Evolutionary conservation across 2,797 vertebrate species (phyloP).

Genomic region (Hippoglossus hippoglossus): DNA sequence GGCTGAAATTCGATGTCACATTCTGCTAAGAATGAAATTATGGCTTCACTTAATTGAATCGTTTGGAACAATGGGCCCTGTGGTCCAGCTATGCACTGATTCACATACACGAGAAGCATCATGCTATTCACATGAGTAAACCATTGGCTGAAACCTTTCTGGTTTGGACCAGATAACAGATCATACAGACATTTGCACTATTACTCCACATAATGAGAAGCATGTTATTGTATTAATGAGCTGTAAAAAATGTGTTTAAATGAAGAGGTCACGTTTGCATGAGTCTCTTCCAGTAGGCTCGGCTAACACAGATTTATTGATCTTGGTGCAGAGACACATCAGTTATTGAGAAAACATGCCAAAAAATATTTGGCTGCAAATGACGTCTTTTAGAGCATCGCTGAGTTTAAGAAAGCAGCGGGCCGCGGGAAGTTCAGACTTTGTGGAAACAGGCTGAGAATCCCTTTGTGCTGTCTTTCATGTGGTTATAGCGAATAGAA

Average conservation of each 20-base stretch:
- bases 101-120: constrained; percentile 31
- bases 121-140: constrained; percentile 11
- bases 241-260: constrained; percentile 3
- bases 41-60: constrained; percentile 9
- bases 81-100: constrained; percentile 4
- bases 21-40: constrained; percentile 18
- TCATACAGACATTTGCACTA: constrained; percentile 9
- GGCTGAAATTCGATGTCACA: no score
- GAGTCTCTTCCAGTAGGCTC: constrained; percentile 17
- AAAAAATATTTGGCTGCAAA: constrained; percentile 27
- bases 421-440: constrained; percentile 2
- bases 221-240: neutral
- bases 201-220: constrained; percentile 10
- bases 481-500: constrained; percentile 30
- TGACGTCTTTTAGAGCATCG: neutral
- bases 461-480: neutral
- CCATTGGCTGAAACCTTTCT: constrained; percentile 31
- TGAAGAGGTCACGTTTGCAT: constrained; percentile 9
- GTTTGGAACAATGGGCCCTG: constrained; percentile 11
- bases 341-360: constrained; percentile 42
- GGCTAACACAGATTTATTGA: constrained; percentile 1
- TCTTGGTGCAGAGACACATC: constrained; percentile 9
- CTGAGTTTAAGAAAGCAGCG: constrained; percentile 8
- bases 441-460: constrained; percentile 2
- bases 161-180: constrained; percentile 35